These are phyloP conservation scores for Conus betulinus DNA, from an alignment of 1,140 invertebrate species.

Conservation along the genomic window DNA sequence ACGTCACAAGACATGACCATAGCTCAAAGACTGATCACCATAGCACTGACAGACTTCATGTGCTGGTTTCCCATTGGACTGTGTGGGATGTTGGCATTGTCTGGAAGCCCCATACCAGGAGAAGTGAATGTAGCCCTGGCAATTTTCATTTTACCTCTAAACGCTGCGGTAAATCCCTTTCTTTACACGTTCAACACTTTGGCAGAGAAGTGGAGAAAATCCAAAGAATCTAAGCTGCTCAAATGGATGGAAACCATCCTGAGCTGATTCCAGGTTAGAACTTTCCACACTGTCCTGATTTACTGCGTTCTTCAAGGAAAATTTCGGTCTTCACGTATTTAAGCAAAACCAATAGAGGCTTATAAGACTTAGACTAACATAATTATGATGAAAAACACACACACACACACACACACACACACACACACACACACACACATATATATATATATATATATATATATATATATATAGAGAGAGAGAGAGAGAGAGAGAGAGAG, in stretches of 20 bases:
- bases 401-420: too few relatives aligned
- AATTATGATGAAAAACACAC: too few relatives aligned
- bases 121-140: conserved; percentile 33
- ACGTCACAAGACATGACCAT: conserved; percentile 5
- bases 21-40: conserved; percentile 6
- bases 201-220: conserved; percentile 10
- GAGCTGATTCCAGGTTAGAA: neutral
- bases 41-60: conserved; percentile 17
- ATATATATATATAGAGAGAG: too few relatives aligned
- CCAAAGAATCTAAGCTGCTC: neutral
- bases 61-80: conserved; percentile 48
- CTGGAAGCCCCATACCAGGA: conserved; percentile 32
- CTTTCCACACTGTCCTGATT: neutral
- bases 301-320: neutral
- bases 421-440: too few relatives aligned
- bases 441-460: too few relatives aligned
- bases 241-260: neutral
- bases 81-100: conserved; percentile 26
- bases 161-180: conserved; percentile 40
- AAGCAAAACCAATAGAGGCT: too few relatives aligned
- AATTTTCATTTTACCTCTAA: conserved; percentile 39
- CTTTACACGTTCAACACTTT: conserved; percentile 38
- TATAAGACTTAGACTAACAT: too few relatives aligned
- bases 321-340: too few relatives aligned
- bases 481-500: too few relatives aligned